phyloP scores from a whole-genome alignment of 2,113 vertebrate genomes.

The Raja brachyura region DNA sequence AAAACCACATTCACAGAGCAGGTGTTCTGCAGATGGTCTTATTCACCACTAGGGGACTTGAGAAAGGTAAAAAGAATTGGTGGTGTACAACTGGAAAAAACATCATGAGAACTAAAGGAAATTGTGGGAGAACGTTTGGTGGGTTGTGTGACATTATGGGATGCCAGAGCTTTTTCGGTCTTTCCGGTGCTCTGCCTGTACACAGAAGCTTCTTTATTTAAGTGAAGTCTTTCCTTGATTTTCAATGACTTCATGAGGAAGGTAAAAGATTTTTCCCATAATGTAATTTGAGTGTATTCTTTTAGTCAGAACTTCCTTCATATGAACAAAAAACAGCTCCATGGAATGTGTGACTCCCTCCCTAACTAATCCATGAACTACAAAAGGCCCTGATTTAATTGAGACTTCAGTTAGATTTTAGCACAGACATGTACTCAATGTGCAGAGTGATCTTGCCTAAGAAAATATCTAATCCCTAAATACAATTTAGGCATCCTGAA shows the following conservation, averaged over 20 bases:
- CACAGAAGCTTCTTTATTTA: conserved; percentile 7
- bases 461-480: no score
- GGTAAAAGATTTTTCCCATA: neutral
- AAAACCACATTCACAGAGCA: neutral
- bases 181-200: neutral
- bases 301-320: neutral
- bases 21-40: neutral
- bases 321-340: neutral
- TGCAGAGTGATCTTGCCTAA: no score
- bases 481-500: no score
- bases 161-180: conserved; percentile 11
- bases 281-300: neutral
- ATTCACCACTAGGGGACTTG: neutral
- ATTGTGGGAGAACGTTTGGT: conserved; percentile 7
- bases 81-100: neutral
- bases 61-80: neutral
- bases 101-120: neutral
- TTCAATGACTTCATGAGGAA: conserved; percentile 12
- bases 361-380: neutral
- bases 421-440: no score
- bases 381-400: no score
- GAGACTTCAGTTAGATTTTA: no score
- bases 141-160: neutral
- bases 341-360: neutral
- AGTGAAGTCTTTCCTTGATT: neutral